Evolutionary conservation across 1,140 invertebrate genomes (phyloP), one percentile per base, ranked within the genome.

Genomic region (Cotesia chilonis): DNA sequence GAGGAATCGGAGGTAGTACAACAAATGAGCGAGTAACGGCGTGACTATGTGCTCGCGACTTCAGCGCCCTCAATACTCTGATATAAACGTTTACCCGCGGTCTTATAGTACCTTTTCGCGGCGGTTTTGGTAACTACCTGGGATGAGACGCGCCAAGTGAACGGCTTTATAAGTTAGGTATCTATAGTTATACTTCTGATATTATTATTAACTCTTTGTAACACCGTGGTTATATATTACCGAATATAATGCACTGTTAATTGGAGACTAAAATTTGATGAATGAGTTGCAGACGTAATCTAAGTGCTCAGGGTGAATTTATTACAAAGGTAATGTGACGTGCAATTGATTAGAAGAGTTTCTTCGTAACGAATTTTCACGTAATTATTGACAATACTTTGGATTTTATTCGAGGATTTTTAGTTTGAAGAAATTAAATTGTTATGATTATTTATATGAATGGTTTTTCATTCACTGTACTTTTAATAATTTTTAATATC

Each of bases 1-100:
- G 55, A n/a, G 66, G 37, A 64, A 79, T 76, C 80, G 80, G 81
- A 80, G 79, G 81, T 78, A 76, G 64, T 60, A 75, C 76, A 71
- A 71, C 81, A 80, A 77, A 79, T 36, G 71, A 28, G 60, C 36
- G n/a, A 17, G 63, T 64, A 54, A 47, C 41, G 7, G n/a, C 35
- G 61, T 37, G 52, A 52, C 41, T 47, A 47, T 10, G 9, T 4
- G 17, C 6, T 7, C 41, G 54, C 74, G 41, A 61, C 38, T 41
- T 35, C 14, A 36, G 67, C 60, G 57, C 14, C 47, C 6, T 6
- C 68, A 35, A 14, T 47, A 41, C 47, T 12, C n/a, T 41, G 35
- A 14, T 47, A 41, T 51, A 37, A 12, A 47, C 41, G 6, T 47
- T 10, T n/a, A 10, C 3, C 14, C 61, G 14, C 35, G 12, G 10